Evolutionary conservation across 2,888 invertebrate species (phyloP).

Genomic region (Halocaridina rubra): DNA sequence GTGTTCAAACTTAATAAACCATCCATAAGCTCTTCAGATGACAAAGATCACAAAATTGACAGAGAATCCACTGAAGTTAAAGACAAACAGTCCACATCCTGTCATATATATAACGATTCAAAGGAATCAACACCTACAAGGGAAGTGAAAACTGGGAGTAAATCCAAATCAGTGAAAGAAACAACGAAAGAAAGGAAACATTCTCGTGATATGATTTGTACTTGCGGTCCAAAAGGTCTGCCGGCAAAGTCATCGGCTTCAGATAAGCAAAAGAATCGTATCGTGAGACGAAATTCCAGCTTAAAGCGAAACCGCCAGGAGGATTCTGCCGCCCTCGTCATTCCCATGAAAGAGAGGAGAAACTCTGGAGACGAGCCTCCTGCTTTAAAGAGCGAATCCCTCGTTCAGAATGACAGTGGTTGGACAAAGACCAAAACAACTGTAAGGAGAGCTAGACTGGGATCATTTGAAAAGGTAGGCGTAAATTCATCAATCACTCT

Average conservation of each 20-base stretch:
- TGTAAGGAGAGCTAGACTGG: slow-evolving; percentile 38
- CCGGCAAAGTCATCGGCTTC: neutral
- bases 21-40: neutral
- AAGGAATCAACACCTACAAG: slow-evolving; percentile 20
- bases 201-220: no score
- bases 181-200: no score
- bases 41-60: slow-evolving; percentile 6
- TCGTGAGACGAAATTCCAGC: slow-evolving; percentile 36
- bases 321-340: neutral
- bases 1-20: neutral
- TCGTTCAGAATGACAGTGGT: slow-evolving; percentile 14
- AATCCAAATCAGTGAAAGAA: neutral
- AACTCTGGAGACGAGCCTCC: slow-evolving; percentile 25
- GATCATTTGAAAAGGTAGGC: slow-evolving; percentile 42
- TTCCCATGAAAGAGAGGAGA: slow-evolving; percentile 30
- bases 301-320: slow-evolving; percentile 35
- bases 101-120: neutral
- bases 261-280: slow-evolving; percentile 3
- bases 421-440: slow-evolving; percentile 46
- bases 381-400: slow-evolving; percentile 18
- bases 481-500: no score
- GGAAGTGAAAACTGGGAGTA: neutral
- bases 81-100: neutral
- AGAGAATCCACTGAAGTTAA: neutral
- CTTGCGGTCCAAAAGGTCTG: neutral